Evolutionary conservation across 2,797 vertebrate species (phyloP), one percentile per base, ranked within the genome.

Genomic region (Phrynocephalus forsythii): DNA sequence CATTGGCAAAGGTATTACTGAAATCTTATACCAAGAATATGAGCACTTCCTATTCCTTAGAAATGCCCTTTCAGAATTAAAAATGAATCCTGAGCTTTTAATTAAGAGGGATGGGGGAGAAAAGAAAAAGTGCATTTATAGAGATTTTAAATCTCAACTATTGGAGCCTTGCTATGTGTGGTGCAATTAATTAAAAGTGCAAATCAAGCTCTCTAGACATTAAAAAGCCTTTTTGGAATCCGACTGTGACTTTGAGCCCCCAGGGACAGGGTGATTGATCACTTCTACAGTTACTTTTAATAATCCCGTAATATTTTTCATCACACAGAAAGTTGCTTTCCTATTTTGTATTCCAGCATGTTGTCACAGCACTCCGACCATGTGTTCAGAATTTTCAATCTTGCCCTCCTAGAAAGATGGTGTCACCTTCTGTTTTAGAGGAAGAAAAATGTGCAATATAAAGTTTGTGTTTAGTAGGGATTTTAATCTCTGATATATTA

Each of bases 271-370:
- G 91, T 94, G 91, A 95, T 93, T 94, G 88, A 95, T 95, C 94
- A 91, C 89, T 91, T 92, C 86, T 87, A 30, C 56, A 93, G 91
- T 92, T 86, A 94, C 89, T 95, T 93, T 83, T 93, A 93, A 95
- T 95, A 94, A 94, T 93, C 90, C 94, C 89, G 89, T 85, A 95
- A 93, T 90, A 93, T 83, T 95, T 95, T 95, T 95, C 94, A 95
- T 95, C 92, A 94, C 91, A 91, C 82, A 93, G 92, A 95, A 94
- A 95, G 94, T 92, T 94, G 91, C 83, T 94, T 88, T 91, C 81
- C 92, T 95, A 88, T 94, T 96, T 92, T 94, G 93, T 93, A 95
- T 95, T 91, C 86, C 92, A 93, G 82, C 73, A 67, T 89, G 91
- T 92, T 85, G 79, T 90, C 85, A 66, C 63, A 91, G 88, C 84